Evolutionary conservation across 2,797 vertebrate species (phyloP), one percentile per base, ranked within the genome.

Genomic region (Coilia nasus): DNA sequence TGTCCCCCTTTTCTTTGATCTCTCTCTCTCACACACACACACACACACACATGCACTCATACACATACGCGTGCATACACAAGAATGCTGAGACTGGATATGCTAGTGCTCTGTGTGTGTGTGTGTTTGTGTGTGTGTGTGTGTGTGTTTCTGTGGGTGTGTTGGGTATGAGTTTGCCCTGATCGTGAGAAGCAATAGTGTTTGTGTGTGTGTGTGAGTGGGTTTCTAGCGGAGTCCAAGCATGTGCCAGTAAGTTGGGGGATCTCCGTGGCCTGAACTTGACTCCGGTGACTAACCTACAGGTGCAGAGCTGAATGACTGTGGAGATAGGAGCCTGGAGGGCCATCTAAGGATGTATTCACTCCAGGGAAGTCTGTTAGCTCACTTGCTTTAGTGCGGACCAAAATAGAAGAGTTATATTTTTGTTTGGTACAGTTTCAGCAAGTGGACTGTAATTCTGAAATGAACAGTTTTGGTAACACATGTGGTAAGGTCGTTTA

Each of bases 61-160:
- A 64, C 60, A 64, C 59, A 35, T 15, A 35, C 28, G 88, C 88
- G 91, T 90, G 92, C n/a, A n/a, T 90, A 54, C 28, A 15, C 12
- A 71, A 94, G 95, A 96, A 96, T 95, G 95, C 88, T 82, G 92
- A 82, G 93, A 93, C 89, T 91, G 90, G 87, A 92, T 93, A 93
- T 81, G 64, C 83, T 90, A 89, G 90, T 90, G 88, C 82, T 59
- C 89, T 92, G 89, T 92, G 90, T 90, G 90, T 90, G 87, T 86
- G 81, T 31, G 2, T 57, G 59, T 23, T 41, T 41, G 82, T 44
- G 59, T 81, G 85, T 82, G 50, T 82, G 71, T 50, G 71, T 50
- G 80, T 47, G 57, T 46, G 60, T 86, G 88, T 87, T 1, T 28
- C 1, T 67, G 28, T 31, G 28, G 31, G 64, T 71, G 64, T 54